Conservation (phyloP, 2,888 invertebrate species). For the Napeogenes inachia region DNA sequence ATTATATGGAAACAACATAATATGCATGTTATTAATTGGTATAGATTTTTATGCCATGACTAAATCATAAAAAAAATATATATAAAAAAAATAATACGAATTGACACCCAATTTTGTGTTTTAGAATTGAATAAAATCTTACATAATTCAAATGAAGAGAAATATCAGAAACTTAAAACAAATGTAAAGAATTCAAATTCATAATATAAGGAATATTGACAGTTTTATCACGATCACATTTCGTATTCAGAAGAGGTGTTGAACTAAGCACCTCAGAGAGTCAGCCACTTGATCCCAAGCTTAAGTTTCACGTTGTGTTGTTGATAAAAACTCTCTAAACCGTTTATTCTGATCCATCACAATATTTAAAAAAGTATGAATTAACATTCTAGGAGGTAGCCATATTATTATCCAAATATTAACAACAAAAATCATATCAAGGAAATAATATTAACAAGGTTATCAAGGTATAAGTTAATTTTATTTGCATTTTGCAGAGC, state of each 20-base stretch:
- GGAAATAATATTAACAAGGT: too few relatives aligned
- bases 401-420: too few relatives aligned
- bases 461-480: too few relatives aligned
- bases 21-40: too few relatives aligned
- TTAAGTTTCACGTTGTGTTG: constrained; percentile 28
- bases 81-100: too few relatives aligned
- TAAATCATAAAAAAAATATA: too few relatives aligned
- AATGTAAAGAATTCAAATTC: constrained; percentile 4
- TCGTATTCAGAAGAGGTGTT: constrained; percentile 56
- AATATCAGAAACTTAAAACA: neutral
- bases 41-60: too few relatives aligned
- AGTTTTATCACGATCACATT: constrained; percentile 63
- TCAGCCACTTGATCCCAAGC: constrained; percentile 34
- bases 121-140: neutral
- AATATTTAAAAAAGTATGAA: constrained; percentile 3
- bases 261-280: constrained; percentile 52
- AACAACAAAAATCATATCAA: too few relatives aligned
- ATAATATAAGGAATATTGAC: constrained; percentile 39
- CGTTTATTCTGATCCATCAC: too few relatives aligned
- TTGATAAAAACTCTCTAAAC: constrained; percentile 26
- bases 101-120: too few relatives aligned
- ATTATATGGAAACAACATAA: too few relatives aligned
- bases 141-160: neutral
- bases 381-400: constrained; percentile 12
- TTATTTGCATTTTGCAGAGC: too few relatives aligned